Evolutionary conservation across 2,113 vertebrate genomes (phyloP).

Genomic region (Campylomormyrus tamandua): DNA sequence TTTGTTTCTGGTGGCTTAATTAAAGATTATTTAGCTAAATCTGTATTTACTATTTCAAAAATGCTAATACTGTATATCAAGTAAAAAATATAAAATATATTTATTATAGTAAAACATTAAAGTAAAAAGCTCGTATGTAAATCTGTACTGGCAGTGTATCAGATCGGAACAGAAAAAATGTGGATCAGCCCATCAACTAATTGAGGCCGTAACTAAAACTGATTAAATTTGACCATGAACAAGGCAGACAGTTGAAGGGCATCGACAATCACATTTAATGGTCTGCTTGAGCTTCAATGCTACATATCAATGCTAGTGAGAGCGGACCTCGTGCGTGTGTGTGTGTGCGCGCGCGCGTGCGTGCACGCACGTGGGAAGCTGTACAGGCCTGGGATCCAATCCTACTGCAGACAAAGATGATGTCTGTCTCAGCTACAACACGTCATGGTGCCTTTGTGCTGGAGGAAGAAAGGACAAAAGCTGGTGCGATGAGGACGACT

Average conservation of each 20-base stretch:
- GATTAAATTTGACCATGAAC: neutral
- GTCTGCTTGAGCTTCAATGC: neutral
- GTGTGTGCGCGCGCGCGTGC: neutral
- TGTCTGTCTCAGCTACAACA: conserved; percentile 16
- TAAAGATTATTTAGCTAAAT: too few species aligned
- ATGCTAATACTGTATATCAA: too few species aligned
- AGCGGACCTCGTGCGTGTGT: neutral
- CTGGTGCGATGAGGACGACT: conserved; percentile 23
- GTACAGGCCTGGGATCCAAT: conserved; percentile 8
- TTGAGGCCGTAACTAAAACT: neutral
- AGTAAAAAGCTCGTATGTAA: too few species aligned
- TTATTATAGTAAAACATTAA: too few species aligned
- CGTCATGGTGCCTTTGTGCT: conserved; percentile 38
- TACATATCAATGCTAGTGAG: neutral
- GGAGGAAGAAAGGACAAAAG: conserved; percentile 38
- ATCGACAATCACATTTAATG: neutral
- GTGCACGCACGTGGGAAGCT: neutral
- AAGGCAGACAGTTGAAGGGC: neutral
- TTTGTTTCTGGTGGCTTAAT: too few species aligned
- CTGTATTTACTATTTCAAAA: too few species aligned
- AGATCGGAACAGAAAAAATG: too few species aligned
- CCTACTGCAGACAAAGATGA: conserved; percentile 26
- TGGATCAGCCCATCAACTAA: neutral
- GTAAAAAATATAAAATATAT: too few species aligned
- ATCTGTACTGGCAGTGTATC: too few species aligned